These are phyloP conservation scores for Tortricodes alternella DNA, from an alignment of 2,888 invertebrate genomes.

Conservation along the genomic window DNA sequence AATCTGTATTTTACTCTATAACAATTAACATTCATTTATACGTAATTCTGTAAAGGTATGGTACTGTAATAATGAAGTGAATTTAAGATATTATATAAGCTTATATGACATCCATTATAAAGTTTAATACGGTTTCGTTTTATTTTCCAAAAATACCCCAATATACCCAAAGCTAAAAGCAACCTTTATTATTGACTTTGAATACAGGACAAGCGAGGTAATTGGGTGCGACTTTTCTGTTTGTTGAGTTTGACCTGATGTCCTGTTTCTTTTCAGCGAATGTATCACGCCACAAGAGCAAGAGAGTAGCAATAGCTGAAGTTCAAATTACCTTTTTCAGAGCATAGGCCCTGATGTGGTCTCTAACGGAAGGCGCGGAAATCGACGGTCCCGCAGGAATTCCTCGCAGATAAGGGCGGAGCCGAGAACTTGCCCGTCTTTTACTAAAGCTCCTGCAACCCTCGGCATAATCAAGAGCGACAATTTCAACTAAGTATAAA, in stretches of 20 bases:
- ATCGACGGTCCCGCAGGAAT: constrained; percentile 40
- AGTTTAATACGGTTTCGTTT: too few species aligned
- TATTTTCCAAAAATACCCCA: background rate
- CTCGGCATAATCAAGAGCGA: constrained; percentile 27
- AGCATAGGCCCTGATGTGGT: too few species aligned
- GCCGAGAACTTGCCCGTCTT: constrained; percentile 35
- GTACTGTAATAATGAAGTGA: too few species aligned
- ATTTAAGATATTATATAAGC: too few species aligned
- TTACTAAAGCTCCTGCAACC: constrained; percentile 32
- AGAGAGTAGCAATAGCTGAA: too few species aligned
- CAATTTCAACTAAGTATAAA: constrained; percentile 19
- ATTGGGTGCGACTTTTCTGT: constrained; percentile 35
- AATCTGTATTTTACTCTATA: too few species aligned
- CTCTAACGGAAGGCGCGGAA: constrained; percentile 39
- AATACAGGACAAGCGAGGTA: constrained; percentile 33
- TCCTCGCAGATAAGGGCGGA: constrained; percentile 38
- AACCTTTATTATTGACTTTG: constrained; percentile 1
- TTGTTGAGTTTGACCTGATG: constrained; percentile 36
- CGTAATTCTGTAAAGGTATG: too few species aligned
- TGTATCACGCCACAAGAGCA: too few species aligned
- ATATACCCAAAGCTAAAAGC: background rate
- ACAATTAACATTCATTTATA: too few species aligned
- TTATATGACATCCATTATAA: too few species aligned
- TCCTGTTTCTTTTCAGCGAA: too few species aligned
- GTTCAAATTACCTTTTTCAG: too few species aligned